Base-by-base conservation (phyloP, 2,888 invertebrate genomes). In the Philhelius pedissequus region DNA sequence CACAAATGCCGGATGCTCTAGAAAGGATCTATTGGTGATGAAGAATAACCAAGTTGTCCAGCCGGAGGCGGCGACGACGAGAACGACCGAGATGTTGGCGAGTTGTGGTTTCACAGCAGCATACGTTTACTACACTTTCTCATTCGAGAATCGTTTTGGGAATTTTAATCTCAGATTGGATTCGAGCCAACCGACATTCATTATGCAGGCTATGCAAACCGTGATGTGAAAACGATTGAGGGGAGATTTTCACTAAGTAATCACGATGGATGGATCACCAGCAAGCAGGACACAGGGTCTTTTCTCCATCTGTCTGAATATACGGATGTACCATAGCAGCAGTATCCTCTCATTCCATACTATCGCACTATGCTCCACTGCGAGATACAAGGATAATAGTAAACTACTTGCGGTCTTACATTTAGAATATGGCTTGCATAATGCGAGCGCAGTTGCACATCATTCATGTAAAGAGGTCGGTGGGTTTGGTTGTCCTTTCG, bases 131-230 rank as follows among this genome's bases (percentile, higher is more conserved):
- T n/a, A n/a, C n/a, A n/a, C 69, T 64, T 77, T 60, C 60, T 56
- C 69, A 52, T 79, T 70, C 70, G 74, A 66, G 45, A 69, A 75
- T 54, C 70, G 75, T 79, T 82, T 82, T 68, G 84, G 84, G 75
- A 76, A 80, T 79, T 84, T 84, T 80, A 84, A 84, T 84, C 84
- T 80, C 68, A 50, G 79, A 71, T 80, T 84, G 84, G 84, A 84
- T 38, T 35, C 71, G 80, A 70, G 84, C 84, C 84, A 84, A 84
- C 56, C 80, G 40, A 68, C 45, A 80, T 84, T 80, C 84, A 80
- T 84, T 84, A 84, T 84, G 66, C 84, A 84, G 75, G 84, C 75
- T 45, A 75, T 71, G 54, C 74, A 70, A n/a, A 70, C 48, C 71
- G 68, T 80, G 75, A 80, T 80, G 75, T 79, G 79, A 84, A 79